phyloP scores from a whole-genome alignment of 1,140 invertebrate genomes.

The Drosophila funebris region DNA sequence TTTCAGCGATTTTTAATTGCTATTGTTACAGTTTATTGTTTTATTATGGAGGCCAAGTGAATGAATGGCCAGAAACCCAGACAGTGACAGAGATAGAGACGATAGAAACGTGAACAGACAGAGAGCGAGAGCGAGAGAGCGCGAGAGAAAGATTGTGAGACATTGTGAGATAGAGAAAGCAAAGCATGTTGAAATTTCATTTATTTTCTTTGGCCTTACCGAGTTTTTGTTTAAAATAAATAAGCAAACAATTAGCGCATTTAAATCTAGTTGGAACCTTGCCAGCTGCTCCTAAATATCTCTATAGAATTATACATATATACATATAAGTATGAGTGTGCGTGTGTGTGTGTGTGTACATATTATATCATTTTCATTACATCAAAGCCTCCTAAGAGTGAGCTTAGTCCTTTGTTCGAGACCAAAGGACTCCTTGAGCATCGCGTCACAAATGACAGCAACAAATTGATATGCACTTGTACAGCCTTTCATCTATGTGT shows the following conservation, averaged over 20 bases:
- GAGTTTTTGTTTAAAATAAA: slow-evolving; percentile 63
- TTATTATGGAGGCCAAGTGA: slow-evolving; percentile 79
- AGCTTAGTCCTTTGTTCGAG: slow-evolving; percentile 11
- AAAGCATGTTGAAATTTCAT: slow-evolving; percentile 53
- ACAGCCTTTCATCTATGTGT: background rate
- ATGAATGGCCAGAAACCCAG: slow-evolving; percentile 66
- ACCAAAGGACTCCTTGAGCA: slow-evolving; percentile 38
- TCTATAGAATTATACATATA: background rate
- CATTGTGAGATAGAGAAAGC: background rate
- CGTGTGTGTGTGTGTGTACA: background rate
- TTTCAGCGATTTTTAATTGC: slow-evolving; percentile 81
- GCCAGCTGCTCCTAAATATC: background rate
- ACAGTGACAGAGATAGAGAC: slow-evolving; percentile 6
- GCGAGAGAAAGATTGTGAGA: background rate
- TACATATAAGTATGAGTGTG: background rate
- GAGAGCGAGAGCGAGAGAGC: background rate
- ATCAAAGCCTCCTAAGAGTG: slow-evolving; percentile 11
- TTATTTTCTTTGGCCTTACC: slow-evolving; percentile 54
- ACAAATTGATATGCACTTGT: slow-evolving; percentile 64
- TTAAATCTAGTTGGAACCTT: slow-evolving; percentile 31
- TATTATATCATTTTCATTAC: background rate
- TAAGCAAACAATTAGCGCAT: slow-evolving; percentile 70
- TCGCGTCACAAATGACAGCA: slow-evolving; percentile 53
- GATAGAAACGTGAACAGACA: background rate
- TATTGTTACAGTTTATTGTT: slow-evolving; percentile 81